Conservation (phyloP, 2,888 invertebrate species). For the Machimus atricapillus region DNA sequence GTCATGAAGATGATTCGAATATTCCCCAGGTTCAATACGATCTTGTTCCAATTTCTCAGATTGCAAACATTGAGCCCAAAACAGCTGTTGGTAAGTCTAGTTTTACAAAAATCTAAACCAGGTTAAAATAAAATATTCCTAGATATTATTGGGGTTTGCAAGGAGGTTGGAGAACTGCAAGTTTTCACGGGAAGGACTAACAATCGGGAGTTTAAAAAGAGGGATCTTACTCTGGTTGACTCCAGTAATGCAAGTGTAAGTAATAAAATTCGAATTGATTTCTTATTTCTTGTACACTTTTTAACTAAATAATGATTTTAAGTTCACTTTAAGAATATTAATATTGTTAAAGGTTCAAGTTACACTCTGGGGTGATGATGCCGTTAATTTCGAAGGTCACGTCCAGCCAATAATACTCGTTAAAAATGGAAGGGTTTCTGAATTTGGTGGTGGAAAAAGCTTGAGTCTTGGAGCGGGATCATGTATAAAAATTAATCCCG, state of each 20-base stretch:
- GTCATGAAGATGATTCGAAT: conserved; percentile 66
- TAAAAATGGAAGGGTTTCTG: conserved; percentile 84
- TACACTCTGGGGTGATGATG: conserved; percentile 91
- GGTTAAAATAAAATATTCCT: neutral
- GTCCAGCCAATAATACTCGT: conserved; percentile 83
- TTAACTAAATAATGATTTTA: neutral
- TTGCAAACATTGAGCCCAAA: conserved; percentile 73
- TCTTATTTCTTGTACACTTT: neutral
- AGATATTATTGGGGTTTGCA: conserved; percentile 92
- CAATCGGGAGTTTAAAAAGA: conserved; percentile 85
- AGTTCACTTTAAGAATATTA: neutral
- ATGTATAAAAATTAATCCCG: conserved; percentile 83
- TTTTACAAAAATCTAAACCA: neutral
- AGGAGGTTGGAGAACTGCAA: conserved; percentile 73
- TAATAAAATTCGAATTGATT: neutral
- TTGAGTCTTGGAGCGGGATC: conserved; percentile 69
- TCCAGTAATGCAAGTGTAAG: conserved; percentile 75
- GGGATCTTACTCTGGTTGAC: conserved; percentile 88
- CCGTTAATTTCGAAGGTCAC: conserved; percentile 81
- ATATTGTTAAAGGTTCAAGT: conserved; percentile 67
- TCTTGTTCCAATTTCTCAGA: conserved; percentile 76
- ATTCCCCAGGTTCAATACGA: conserved; percentile 82
- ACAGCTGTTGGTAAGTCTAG: conserved; percentile 71
- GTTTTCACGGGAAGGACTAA: conserved; percentile 76
- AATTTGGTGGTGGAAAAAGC: conserved; percentile 85